Conservation (phyloP, 2,888 invertebrate species). For the Andrena fulva region DNA sequence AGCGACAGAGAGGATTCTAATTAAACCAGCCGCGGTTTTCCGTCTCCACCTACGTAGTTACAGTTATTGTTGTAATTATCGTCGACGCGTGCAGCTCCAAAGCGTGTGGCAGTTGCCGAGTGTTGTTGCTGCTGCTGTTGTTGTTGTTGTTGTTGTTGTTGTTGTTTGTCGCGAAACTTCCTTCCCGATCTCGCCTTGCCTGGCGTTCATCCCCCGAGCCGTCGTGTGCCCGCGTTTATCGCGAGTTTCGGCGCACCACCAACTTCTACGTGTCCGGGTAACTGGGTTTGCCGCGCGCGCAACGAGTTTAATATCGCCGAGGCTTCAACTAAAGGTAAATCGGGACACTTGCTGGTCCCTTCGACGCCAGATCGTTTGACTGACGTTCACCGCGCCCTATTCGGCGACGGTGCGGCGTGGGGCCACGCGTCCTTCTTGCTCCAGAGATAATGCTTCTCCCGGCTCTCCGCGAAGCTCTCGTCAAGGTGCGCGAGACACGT, state of each 20-base stretch:
- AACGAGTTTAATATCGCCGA: constrained; percentile 56
- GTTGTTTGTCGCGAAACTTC: constrained; percentile 72
- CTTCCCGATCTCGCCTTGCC: constrained; percentile 56
- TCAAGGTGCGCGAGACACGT: neutral
- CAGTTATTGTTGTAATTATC: constrained; percentile 80
- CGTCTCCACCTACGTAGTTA: constrained; percentile 65
- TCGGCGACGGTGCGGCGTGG: neutral
- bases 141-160: constrained; percentile 68
- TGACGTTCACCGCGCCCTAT: neutral
- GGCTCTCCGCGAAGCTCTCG: neutral
- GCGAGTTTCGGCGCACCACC: constrained; percentile 64
- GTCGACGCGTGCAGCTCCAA: constrained; percentile 71
- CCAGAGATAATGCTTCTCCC: neutral
- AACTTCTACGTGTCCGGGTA: constrained; percentile 70
- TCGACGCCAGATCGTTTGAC: neutral
- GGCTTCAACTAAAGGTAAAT: constrained; percentile 34
- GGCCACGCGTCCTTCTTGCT: neutral
- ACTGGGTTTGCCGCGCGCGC: constrained; percentile 62
- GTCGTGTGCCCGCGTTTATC: constrained; percentile 61
- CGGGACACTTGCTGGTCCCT: constrained; percentile 19
- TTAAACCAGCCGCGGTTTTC: constrained; percentile 71
- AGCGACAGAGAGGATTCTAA: constrained; percentile 78
- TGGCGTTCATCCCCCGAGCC: constrained; percentile 49
- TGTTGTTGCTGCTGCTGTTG: constrained; percentile 49
- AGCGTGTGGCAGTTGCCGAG: constrained; percentile 58